Conservation (phyloP, 2,888 invertebrate genomes). For the Philaethria dido region DNA sequence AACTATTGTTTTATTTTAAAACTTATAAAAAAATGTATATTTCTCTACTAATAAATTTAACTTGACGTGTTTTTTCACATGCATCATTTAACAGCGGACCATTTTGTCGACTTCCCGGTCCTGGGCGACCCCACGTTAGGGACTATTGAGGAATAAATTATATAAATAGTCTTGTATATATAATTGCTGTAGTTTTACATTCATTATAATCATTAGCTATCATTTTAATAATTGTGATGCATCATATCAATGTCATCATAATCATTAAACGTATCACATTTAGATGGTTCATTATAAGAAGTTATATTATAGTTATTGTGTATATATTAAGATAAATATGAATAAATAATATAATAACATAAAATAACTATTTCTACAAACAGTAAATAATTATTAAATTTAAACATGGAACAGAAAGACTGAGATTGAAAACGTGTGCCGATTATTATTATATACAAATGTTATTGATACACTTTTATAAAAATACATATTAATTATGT, state of each 20-base stretch:
- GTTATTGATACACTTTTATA: no score
- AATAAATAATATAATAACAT: no score
- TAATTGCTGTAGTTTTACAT: neutral
- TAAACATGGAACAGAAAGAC: neutral
- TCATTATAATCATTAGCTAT: no score
- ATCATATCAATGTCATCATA: no score
- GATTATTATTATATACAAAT: no score
- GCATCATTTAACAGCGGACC: slow-evolving; percentile 18
- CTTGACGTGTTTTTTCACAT: neutral
- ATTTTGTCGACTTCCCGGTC: slow-evolving; percentile 6
- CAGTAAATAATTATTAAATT: no score
- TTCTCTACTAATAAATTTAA: neutral
- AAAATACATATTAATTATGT: no score
- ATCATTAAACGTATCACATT: no score
- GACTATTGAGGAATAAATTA: slow-evolving; percentile 9
- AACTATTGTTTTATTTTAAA: no score
- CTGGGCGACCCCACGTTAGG: neutral
- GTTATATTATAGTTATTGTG: neutral
- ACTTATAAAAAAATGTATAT: no score
- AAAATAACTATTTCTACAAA: no score
- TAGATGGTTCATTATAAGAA: neutral
- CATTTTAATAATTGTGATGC: no score
- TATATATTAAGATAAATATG: neutral
- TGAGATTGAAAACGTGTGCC: neutral
- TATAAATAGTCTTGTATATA: neutral